Evolutionary conservation across 2,797 vertebrate species (phyloP).

Genomic region (Rhadinocentrus ornatus): DNA sequence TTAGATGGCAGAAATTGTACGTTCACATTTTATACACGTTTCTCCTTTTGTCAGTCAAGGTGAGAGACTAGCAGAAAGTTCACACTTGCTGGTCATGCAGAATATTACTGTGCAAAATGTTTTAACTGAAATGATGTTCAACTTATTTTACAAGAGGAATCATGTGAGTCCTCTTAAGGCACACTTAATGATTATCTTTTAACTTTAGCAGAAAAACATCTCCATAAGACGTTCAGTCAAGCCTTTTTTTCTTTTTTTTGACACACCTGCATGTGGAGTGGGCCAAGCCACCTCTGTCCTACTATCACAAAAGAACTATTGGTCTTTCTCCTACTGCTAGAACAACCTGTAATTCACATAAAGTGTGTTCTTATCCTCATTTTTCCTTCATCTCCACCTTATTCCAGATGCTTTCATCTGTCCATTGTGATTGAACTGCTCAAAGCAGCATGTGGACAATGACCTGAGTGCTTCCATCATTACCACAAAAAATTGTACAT

Average conservation of each 20-base stretch:
- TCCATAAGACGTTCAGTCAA: not conserved
- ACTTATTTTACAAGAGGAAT: not conserved
- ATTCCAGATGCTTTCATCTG: slow-evolving; percentile 21
- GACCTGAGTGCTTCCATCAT: slow-evolving; percentile 30
- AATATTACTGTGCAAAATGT: not conserved
- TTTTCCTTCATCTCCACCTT: slow-evolving; percentile 30
- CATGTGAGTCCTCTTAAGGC: not conserved
- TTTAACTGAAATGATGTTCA: not conserved
- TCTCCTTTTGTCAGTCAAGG: not conserved
- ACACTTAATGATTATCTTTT: not conserved
- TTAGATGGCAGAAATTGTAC: not conserved
- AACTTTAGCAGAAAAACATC: not conserved
- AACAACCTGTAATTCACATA: slow-evolving; percentile 47
- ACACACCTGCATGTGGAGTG: not conserved
- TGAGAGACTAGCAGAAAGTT: not conserved
- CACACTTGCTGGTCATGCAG: not conserved
- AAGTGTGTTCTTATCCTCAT: not conserved
- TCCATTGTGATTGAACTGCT: slow-evolving; percentile 30
- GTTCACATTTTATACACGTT: not conserved
- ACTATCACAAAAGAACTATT: slow-evolving; percentile 26
- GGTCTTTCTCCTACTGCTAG: slow-evolving; percentile 22
- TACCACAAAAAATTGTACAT: slow-evolving; percentile 17
- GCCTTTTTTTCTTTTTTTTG: not conserved
- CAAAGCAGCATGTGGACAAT: slow-evolving; percentile 33
- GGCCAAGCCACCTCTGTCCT: not conserved